A percentile compares a stretch with the other conserved stretches of the same genome.
Evolutionary conservation across 2,113 vertebrate species (phyloP).

Genomic region (Dromas ardeola): DNA sequence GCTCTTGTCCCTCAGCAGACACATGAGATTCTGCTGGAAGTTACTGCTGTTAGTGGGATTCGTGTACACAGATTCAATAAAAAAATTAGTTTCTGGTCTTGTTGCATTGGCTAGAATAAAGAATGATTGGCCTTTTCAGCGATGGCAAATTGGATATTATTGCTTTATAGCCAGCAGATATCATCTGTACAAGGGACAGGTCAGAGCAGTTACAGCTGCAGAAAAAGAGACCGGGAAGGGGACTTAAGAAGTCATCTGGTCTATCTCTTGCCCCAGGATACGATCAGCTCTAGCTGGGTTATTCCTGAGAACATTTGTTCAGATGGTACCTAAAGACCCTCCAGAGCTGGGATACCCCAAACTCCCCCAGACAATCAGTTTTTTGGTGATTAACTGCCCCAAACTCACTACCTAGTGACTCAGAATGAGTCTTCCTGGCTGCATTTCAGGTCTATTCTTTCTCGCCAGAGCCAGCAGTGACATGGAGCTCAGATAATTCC

Average conservation of each 20-base stretch:
- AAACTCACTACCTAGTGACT: not conserved
- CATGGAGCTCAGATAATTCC: not conserved
- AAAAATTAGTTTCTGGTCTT: not conserved
- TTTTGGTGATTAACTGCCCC: not conserved
- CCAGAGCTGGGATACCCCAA: not conserved
- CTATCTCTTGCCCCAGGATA: not conserved
- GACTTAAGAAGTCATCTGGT: not conserved
- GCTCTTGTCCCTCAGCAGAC: not conserved
- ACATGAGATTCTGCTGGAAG: not conserved
- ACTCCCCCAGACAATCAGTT: not conserved
- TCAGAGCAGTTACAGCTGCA: not conserved
- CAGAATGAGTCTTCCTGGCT: not conserved
- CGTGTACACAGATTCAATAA: not conserved
- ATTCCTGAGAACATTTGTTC: not conserved
- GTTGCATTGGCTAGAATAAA: not conserved
- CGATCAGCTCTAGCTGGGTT: not conserved
- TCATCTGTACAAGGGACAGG: not conserved
- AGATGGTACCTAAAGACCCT: not conserved
- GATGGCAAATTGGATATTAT: not conserved
- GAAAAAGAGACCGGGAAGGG: not conserved
- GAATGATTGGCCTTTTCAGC: not conserved
- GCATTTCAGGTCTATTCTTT: not conserved
- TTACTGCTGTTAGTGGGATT: not conserved
- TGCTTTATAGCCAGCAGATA: not conserved
- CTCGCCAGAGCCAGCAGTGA: not conserved